Conservation (phyloP, 2,888 invertebrate species). For the Catotricha subobsoleta region DNA sequence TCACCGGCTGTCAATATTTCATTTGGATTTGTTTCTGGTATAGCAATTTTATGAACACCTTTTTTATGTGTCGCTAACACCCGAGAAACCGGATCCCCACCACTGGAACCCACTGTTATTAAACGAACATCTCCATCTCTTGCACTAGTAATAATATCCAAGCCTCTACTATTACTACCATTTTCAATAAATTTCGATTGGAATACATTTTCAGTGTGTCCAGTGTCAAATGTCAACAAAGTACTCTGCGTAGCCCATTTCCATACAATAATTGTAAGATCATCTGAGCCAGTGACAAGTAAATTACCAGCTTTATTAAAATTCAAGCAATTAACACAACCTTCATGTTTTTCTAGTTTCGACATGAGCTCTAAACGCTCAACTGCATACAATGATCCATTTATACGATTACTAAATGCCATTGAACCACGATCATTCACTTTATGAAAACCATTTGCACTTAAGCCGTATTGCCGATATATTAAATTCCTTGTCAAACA, state of each 20-base stretch:
- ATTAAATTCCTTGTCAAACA: constrained; percentile 1
- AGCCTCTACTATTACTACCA: constrained; percentile 37
- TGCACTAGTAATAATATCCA: constrained; percentile 73
- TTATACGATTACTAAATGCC: neutral
- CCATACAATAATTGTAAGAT: constrained; percentile 72
- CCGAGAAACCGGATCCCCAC: constrained; percentile 28
- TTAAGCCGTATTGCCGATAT: neutral
- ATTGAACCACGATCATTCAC: neutral
- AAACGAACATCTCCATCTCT: constrained; percentile 67
- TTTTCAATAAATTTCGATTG: constrained; percentile 73
- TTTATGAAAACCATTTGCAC: neutral
- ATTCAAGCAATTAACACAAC: constrained; percentile 84
- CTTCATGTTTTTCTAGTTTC: constrained; percentile 58
- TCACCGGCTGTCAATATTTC: constrained; percentile 72
- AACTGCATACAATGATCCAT: constrained; percentile 64
- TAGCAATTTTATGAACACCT: constrained; percentile 71
- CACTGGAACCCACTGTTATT: constrained; percentile 32
- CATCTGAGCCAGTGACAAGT: constrained; percentile 82
- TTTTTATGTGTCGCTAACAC: constrained; percentile 29
- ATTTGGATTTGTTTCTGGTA: constrained; percentile 57
- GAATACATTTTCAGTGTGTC: constrained; percentile 77
- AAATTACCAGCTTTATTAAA: constrained; percentile 66
- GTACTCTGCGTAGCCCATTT: constrained; percentile 64
- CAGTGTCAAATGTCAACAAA: constrained; percentile 51
- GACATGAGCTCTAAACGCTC: constrained; percentile 64